Percentiles rank a stretch among this genome's conserved stretches.
Evolutionary conservation across 2,113 vertebrate genomes (phyloP).

Genomic region (Caretta caretta): DNA sequence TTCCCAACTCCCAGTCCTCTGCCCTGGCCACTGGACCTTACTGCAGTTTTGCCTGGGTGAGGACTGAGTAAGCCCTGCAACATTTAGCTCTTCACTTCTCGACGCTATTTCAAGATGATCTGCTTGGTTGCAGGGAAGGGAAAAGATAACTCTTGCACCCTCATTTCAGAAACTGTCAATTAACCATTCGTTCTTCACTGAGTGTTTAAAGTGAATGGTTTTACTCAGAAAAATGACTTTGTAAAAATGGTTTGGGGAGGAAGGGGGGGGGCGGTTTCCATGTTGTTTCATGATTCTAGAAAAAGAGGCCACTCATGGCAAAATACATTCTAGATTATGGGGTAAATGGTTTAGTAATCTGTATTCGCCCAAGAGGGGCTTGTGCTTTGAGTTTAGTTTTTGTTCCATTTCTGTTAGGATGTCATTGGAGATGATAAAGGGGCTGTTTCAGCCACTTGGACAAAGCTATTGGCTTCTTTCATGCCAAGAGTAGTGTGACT

Average conservation of each 20-base stretch:
- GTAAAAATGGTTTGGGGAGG: neutral
- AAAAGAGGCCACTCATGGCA: neutral
- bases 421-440: neutral
- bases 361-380: neutral
- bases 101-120: neutral
- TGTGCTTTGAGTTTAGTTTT: neutral
- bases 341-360: neutral
- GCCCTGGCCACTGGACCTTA: neutral
- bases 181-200: neutral
- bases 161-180: neutral
- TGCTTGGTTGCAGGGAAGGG: neutral
- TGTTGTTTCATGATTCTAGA: neutral
- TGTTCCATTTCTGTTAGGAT: neutral
- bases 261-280: neutral
- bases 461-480: neutral
- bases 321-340: neutral
- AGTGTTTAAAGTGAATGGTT: neutral
- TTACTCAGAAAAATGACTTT: neutral
- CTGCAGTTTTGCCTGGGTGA: neutral
- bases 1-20: neutral
- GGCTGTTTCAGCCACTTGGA: neutral
- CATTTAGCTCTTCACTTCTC: no score
- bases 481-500: neutral
- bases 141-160: neutral
- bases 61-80: neutral